A percentile compares a stretch with the other conserved stretches of the same genome.
Evolutionary conservation across 2,797 vertebrate genomes (phyloP).

Genomic region (Catamblyrhynchus diadema): DNA sequence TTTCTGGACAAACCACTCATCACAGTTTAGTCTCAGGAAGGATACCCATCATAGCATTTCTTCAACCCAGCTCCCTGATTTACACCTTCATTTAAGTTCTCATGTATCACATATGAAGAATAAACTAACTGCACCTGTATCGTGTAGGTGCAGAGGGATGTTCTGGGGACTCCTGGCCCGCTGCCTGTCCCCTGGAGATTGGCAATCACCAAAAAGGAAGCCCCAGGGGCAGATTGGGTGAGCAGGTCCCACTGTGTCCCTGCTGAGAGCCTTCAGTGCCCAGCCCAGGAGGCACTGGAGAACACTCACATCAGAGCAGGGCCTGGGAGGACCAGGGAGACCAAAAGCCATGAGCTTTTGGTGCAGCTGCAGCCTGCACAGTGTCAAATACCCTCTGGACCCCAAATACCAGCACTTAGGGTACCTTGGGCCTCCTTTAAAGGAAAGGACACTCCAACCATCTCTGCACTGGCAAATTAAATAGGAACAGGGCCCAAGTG

Average conservation of each 20-base stretch:
- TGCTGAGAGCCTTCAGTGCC: background rate
- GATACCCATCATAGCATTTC: background rate
- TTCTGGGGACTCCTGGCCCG: background rate
- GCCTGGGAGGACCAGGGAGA: background rate
- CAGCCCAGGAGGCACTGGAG: background rate
- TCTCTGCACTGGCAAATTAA: background rate
- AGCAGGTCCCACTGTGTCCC: background rate
- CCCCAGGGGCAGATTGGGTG: background rate
- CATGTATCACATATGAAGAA: fast-evolving
- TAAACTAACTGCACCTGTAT: background rate
- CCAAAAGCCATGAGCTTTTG: background rate
- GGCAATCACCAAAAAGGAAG: background rate
- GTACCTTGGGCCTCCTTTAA: background rate
- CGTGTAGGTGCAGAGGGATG: background rate
- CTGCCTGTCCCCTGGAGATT: background rate
- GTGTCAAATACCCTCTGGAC: background rate
- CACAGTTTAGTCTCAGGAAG: background rate
- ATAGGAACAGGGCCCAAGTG: background rate
- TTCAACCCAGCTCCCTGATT: background rate
- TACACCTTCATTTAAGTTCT: background rate
- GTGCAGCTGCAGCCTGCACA: background rate
- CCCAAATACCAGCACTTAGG: background rate
- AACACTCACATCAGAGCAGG: fast-evolving
- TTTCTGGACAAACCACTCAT: background rate
- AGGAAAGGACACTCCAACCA: background rate